Conservation (phyloP, 1,140 invertebrate genomes). For the Musca domestica region DNA sequence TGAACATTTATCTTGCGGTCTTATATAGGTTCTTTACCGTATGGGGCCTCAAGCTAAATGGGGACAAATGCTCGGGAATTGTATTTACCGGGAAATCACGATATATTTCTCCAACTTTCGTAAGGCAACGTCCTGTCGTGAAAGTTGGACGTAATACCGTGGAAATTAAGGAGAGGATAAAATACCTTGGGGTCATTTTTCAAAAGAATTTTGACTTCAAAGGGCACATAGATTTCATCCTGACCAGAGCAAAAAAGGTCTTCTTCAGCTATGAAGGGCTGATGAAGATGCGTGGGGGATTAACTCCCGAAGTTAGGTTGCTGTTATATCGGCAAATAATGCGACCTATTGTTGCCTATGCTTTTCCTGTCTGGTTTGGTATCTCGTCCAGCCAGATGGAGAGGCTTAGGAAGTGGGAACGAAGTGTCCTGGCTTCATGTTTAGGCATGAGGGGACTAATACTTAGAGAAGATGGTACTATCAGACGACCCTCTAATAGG, state of each 20-base stretch:
- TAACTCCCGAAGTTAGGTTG: background rate
- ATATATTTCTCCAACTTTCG: background rate
- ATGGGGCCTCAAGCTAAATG: background rate
- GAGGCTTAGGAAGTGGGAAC: conserved; percentile 10
- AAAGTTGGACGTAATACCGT: background rate
- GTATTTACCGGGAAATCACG: no score
- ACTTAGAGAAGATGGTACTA: background rate
- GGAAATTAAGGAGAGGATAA: background rate
- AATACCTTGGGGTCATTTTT: background rate
- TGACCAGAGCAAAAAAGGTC: background rate
- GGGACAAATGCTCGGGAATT: background rate
- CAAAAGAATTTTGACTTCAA: background rate
- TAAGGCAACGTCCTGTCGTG: background rate
- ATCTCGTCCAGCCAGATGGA: background rate
- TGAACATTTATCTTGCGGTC: background rate
- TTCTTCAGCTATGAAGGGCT: background rate
- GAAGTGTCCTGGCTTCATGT: background rate
- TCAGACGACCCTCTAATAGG: background rate
- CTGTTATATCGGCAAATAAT: background rate
- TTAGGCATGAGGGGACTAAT: background rate
- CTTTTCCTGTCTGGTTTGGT: conserved; percentile 1
- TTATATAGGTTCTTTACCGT: background rate
- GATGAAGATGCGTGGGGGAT: background rate
- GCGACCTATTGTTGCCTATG: background rate
- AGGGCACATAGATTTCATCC: background rate